Conservation (phyloP, 1,140 invertebrate genomes). For the Lethrus apterus region DNA sequence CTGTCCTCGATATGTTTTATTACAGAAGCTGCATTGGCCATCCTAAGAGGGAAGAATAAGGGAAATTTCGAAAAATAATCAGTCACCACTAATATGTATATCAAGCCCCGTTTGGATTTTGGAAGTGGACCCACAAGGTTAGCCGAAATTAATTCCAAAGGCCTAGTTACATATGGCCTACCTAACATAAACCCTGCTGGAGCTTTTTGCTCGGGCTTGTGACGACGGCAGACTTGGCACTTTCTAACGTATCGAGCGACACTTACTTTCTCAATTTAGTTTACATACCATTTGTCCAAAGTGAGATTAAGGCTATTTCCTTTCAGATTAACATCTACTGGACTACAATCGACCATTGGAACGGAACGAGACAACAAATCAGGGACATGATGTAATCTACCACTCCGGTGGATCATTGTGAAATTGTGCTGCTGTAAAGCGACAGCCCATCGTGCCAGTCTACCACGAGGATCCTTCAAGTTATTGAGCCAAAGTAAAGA, state of each 20-base stretch:
- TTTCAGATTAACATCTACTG: slow-evolving; percentile 20
- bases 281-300: no score
- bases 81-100: slow-evolving; percentile 8
- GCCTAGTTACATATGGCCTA: no score
- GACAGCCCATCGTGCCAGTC: slow-evolving; percentile 41
- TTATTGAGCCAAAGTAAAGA: slow-evolving; percentile 41
- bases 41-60: slow-evolving; percentile 20
- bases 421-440: slow-evolving; percentile 39
- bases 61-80: slow-evolving; percentile 39
- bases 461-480: slow-evolving; percentile 37
- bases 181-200: slow-evolving; percentile 16
- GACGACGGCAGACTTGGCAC: slow-evolving; percentile 27
- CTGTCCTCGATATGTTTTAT: slow-evolving; percentile 11
- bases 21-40: slow-evolving; percentile 28
- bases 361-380: slow-evolving; percentile 27
- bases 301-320: no score
- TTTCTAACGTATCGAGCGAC: slow-evolving; percentile 22
- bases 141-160: slow-evolving; percentile 11
- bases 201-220: slow-evolving; percentile 30
- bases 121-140: slow-evolving; percentile 19
- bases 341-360: slow-evolving; percentile 11
- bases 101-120: not conserved
- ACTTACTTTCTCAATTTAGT: slow-evolving; percentile 26
- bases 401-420: slow-evolving; percentile 37
- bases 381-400: slow-evolving; percentile 25